These are phyloP conservation scores for Ligdia adustata DNA, from an alignment of 2,888 invertebrate species.

Conservation along the genomic window DNA sequence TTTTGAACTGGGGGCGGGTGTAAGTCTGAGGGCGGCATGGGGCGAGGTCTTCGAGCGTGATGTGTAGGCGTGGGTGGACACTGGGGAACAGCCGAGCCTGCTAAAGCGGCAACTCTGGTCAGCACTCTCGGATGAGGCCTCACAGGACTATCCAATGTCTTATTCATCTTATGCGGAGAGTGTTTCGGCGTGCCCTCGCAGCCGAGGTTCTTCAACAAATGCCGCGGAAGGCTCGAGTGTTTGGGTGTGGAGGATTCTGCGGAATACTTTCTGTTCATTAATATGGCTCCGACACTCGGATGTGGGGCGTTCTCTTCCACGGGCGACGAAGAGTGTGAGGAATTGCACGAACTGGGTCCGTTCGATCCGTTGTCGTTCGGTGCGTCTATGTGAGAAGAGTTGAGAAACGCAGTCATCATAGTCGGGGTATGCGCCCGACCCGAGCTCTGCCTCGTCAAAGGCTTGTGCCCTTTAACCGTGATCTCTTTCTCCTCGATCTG, in stretches of 20 bases:
- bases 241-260: slow-evolving; percentile 72
- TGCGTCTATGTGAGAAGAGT: slow-evolving; percentile 69
- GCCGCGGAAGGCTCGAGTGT: slow-evolving; percentile 76
- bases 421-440: slow-evolving; percentile 81
- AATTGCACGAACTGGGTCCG: slow-evolving; percentile 71
- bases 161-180: slow-evolving; percentile 62
- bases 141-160: slow-evolving; percentile 65
- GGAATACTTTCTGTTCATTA: slow-evolving; percentile 75
- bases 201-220: slow-evolving; percentile 71
- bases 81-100: slow-evolving; percentile 84
- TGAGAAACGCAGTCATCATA: slow-evolving; percentile 78
- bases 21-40: slow-evolving; percentile 82
- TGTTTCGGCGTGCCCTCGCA: slow-evolving; percentile 74
- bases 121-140: slow-evolving; percentile 87
- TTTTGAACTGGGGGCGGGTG: slow-evolving; percentile 81
- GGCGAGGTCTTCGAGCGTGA: slow-evolving; percentile 88
- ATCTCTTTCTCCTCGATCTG: slow-evolving; percentile 81
- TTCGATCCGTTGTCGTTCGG: slow-evolving; percentile 66
- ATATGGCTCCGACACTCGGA: slow-evolving; percentile 70
- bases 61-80: slow-evolving; percentile 96
- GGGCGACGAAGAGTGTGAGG: slow-evolving; percentile 73
- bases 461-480: slow-evolving; percentile 86
- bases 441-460: slow-evolving; percentile 87
- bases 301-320: slow-evolving; percentile 62
- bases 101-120: slow-evolving; percentile 83